A percentile compares a stretch with the other conserved stretches of the same genome.
phyloP scores from a whole-genome alignment of 2,888 invertebrate species.

The Himalopsyche kuldschensis region DNA sequence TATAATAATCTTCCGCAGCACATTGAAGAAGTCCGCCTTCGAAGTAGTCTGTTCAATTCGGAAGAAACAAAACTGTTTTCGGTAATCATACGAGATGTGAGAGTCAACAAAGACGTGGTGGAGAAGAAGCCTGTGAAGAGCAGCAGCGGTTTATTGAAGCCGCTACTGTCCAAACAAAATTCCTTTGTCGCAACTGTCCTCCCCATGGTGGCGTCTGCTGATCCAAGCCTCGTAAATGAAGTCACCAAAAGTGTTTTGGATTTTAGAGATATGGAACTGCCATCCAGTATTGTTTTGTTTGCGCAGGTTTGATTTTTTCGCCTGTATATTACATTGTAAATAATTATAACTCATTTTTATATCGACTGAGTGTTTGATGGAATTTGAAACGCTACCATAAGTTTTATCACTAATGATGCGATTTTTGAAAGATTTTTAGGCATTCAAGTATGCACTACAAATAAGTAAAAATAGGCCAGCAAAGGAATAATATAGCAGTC shows the following conservation, averaged over 20 bases:
- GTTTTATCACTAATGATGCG: no score
- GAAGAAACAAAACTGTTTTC: slow-evolving; percentile 84
- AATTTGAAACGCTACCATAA: no score
- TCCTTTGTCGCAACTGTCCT: slow-evolving; percentile 43
- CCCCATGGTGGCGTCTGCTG: slow-evolving; percentile 25
- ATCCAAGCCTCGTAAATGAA: slow-evolving; percentile 43
- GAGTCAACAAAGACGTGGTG: slow-evolving; percentile 75
- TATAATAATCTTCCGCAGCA: slow-evolving; percentile 60
- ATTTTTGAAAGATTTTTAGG: no score
- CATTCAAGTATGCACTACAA: no score
- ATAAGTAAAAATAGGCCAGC: no score
- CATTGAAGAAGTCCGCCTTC: slow-evolving; percentile 80
- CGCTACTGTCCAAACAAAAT: slow-evolving; percentile 55
- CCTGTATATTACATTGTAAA: no score
- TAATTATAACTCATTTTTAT: no score
- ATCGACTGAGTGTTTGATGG: no score
- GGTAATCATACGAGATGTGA: slow-evolving; percentile 77
- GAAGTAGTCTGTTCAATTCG: slow-evolving; percentile 86
- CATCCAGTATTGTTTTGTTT: slow-evolving; percentile 78
- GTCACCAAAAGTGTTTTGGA: slow-evolving; percentile 56
- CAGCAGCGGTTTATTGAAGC: slow-evolving; percentile 50
- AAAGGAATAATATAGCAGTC: no score
- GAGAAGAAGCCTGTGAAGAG: slow-evolving; percentile 53
- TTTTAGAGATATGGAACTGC: slow-evolving; percentile 75
- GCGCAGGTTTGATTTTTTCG: slow-evolving; percentile 65